Conservation (phyloP, 2,888 invertebrate genomes). For the Plusia festucae region DNA sequence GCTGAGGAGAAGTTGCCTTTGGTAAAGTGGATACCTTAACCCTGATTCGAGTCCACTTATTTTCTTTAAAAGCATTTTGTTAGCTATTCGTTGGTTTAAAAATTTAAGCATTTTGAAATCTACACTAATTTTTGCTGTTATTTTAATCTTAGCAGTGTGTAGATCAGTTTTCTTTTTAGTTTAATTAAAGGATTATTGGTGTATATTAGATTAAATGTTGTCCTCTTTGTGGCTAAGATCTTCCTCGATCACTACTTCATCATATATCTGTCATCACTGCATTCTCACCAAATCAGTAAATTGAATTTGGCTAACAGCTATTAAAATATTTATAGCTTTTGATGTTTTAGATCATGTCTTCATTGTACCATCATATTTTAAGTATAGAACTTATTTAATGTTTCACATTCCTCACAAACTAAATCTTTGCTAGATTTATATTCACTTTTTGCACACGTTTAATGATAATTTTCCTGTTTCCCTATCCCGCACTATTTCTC, state of each 20-base stretch:
- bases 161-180: constrained; percentile 56
- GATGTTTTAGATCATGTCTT: constrained; percentile 55
- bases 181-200: constrained; percentile 48
- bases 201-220: constrained; percentile 55
- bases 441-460: constrained; percentile 40
- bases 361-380: constrained; percentile 21
- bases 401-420: constrained; percentile 26
- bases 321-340: constrained; percentile 58
- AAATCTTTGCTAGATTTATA: constrained; percentile 23
- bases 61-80: constrained; percentile 59
- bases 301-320: constrained; percentile 41
- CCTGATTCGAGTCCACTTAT: constrained; percentile 82
- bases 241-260: constrained; percentile 47
- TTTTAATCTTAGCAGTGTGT: constrained; percentile 53
- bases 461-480: neutral
- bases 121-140: constrained; percentile 51
- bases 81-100: constrained; percentile 58
- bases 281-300: constrained; percentile 40
- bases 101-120: constrained; percentile 55
- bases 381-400: constrained; percentile 26
- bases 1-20: constrained; percentile 97
- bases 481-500: constrained; percentile 1
- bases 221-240: constrained; percentile 51
- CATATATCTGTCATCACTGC: constrained; percentile 28
- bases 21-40: constrained; percentile 91